Evolutionary conservation across 1,140 invertebrate genomes (phyloP).

Genomic region (Macrobrachium nipponense): DNA sequence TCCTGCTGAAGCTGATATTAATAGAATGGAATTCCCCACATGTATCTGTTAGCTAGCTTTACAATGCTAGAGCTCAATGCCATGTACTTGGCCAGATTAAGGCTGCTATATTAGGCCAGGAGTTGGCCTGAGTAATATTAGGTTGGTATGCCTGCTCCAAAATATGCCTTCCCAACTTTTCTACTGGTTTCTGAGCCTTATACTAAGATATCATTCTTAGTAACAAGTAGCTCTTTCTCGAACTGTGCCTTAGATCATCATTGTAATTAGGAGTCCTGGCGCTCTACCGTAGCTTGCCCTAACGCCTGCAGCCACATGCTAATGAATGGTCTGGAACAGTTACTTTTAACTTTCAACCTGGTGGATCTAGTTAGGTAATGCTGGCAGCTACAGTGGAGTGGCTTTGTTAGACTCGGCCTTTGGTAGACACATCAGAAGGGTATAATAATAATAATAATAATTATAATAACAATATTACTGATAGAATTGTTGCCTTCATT

Average conservation of each 20-base stretch:
- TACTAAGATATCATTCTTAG: conserved; percentile 39
- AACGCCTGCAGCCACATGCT: background rate
- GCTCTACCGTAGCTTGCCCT: conserved; percentile 33
- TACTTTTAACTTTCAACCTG: too few species aligned
- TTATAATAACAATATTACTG: conserved; percentile 17
- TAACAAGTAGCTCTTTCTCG: conserved; percentile 43
- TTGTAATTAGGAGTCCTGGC: conserved; percentile 40
- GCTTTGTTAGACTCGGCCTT: conserved; percentile 39
- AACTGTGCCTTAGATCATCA: conserved; percentile 49
- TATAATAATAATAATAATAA: conserved; percentile 44
- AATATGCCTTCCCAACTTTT: conserved; percentile 49
- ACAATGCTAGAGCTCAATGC: conserved; percentile 41
- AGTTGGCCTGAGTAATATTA: conserved; percentile 43
- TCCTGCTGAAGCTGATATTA: conserved; percentile 18
- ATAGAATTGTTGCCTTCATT: conserved; percentile 45
- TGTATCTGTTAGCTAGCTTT: conserved; percentile 47
- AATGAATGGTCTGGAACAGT: too few species aligned
- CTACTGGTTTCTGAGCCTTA: conserved; percentile 49
- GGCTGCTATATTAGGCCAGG: conserved; percentile 22
- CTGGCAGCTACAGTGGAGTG: conserved; percentile 32
- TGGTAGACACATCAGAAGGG: conserved; percentile 46
- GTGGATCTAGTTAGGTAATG: background rate
- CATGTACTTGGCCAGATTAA: conserved; percentile 15
- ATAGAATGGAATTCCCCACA: conserved; percentile 19
- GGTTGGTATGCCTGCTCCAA: conserved; percentile 45